A percentile compares a stretch with the other conserved stretches of the same genome.
Evolutionary conservation across 1,140 invertebrate genomes (phyloP).

Genomic region (Cydia pomonella): DNA sequence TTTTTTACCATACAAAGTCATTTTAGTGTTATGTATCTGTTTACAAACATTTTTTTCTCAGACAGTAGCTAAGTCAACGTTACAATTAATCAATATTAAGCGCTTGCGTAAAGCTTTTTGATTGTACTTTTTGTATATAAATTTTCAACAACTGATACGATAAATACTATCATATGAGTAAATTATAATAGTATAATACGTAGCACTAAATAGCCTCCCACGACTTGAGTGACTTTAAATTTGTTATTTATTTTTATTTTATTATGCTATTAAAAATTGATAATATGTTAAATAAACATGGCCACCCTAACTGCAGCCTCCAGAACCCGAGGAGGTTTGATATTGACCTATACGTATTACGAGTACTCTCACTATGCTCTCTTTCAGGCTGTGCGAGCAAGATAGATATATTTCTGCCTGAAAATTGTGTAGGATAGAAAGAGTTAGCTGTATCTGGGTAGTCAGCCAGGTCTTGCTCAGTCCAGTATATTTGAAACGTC

Average conservation of each 20-base stretch:
- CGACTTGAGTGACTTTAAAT: background rate
- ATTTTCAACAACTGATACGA: background rate
- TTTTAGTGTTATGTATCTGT: background rate
- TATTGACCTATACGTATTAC: conserved; percentile 80
- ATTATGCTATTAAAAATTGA: background rate
- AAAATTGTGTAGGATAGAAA: conserved; percentile 45
- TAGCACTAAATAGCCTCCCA: background rate
- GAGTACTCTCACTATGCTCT: conserved; percentile 64
- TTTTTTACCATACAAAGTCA: background rate
- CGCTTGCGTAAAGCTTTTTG: conserved; percentile 13
- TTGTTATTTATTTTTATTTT: background rate
- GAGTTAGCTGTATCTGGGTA: conserved; percentile 52
- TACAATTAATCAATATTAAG: conserved; percentile 1
- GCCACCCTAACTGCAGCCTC: conserved; percentile 75
- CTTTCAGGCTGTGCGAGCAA: conserved; percentile 68
- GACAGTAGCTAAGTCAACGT: background rate
- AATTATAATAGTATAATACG: background rate
- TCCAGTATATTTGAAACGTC: conserved; percentile 65
- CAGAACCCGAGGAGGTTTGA: conserved; percentile 76
- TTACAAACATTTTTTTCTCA: background rate
- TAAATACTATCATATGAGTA: background rate
- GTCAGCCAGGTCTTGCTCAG: conserved; percentile 61
- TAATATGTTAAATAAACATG: conserved; percentile 35
- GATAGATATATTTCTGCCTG: conserved; percentile 43
- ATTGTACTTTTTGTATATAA: background rate